Evolutionary conservation across 2,113 vertebrate species (phyloP).

Genomic region (Indicator indicator): DNA sequence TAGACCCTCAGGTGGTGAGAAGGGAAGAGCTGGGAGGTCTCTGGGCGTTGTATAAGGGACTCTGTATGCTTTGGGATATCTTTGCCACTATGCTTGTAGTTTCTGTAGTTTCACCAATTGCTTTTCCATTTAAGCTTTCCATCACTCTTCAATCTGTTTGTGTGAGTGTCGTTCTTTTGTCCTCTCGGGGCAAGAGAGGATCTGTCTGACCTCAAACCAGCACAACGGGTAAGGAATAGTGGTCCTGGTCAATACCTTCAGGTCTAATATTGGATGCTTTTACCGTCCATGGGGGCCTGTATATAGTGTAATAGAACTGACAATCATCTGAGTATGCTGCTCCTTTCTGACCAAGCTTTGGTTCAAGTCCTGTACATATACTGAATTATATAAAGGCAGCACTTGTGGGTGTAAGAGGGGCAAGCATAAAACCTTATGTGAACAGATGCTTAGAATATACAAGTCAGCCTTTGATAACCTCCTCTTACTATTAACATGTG

Average conservation of each 20-base stretch:
- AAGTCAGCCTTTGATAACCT: neutral
- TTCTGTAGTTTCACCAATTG: no score
- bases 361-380: neutral
- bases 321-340: neutral
- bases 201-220: no score
- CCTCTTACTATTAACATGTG: neutral
- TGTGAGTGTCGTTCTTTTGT: no score
- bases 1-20: no score
- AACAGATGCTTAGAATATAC: neutral
- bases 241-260: neutral
- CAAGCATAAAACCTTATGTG: neutral
- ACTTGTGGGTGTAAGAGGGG: neutral
- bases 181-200: no score
- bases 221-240: neutral
- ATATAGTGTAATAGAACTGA: neutral
- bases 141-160: no score
- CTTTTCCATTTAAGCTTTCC: no score
- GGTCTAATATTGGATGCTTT: neutral
- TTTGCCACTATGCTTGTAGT: no score
- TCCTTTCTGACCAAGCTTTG: neutral
- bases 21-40: no score
- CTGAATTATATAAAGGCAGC: rapidly evolving
- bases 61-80: no score
- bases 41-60: no score
- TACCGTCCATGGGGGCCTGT: neutral